Base-by-base conservation (phyloP, 37 sponge, comb jelly and placozoan species). In the Eunapius fragilis region DNA sequence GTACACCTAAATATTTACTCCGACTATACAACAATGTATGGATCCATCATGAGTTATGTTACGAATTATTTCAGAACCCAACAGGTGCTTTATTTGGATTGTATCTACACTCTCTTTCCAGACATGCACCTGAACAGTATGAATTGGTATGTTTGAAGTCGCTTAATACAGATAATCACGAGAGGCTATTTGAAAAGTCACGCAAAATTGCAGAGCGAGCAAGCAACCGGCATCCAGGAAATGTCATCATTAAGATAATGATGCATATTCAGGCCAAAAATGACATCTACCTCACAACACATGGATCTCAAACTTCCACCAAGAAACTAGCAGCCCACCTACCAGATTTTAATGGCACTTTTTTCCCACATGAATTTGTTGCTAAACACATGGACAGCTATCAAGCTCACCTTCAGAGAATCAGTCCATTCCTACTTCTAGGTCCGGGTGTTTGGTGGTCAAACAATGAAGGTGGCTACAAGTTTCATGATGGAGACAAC, bases 21-120 rank as follows among this genome's bases (percentile, higher is more conserved):
- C 73, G 45, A 24, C 37, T 86, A 58, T 86, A 86, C 74, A 85
- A 85, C 31, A 33, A 19, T n/a, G 80, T 74, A 41, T 86, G 87
- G 87, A 32, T 67, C 38, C 87, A 86, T 67, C 80, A 86, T 79
- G 80, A 79, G 74, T 31, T 86, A 31, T 79, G 80, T 25, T 31
- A 31, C 35, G 41, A 79, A 12, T 74, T 86, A 10, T 47, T 86
- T 58, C 80, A 49, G 23, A 80, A 45, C 24, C 87, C 87, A 17
- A 33, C 77, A 25, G 25, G 36, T 11, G 36, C 71, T 9, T 32
- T 86, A 12, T 86, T 72, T 79, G 74, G 87, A 33, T 33, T 67
- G 14, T 80, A 86, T 67, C 26, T 80, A 67, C 87, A 86, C 71
- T 80, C 79, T 79, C 31, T 86, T 72, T 77, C 76, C 31, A 32